These are phyloP conservation scores for Coturnix japonica DNA, from an alignment of 2,113 vertebrate genomes.

Conservation along the genomic window DNA sequence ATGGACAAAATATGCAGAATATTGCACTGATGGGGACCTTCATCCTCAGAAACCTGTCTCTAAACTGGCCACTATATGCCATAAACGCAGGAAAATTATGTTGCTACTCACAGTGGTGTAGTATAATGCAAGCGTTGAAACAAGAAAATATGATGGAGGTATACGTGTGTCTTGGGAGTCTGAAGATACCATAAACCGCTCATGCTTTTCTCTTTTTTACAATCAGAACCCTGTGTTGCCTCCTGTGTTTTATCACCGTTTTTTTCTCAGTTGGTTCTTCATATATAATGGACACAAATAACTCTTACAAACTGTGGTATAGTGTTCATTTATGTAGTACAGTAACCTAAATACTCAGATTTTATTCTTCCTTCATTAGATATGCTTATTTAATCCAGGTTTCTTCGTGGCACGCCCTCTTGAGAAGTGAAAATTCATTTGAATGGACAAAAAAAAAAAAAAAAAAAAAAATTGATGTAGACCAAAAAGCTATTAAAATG, in stretches of 20 bases:
- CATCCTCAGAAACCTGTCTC: neutral
- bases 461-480: neutral
- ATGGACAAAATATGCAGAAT: conserved; percentile 1
- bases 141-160: neutral
- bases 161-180: neutral
- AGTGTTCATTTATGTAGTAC: neutral
- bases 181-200: conserved; percentile 22
- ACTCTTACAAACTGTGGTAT: neutral
- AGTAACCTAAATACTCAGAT: neutral
- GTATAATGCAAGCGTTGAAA: conserved; percentile 19
- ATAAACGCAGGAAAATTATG: conserved; percentile 9
- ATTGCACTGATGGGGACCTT: neutral
- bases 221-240: neutral
- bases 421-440: neutral
- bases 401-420: neutral
- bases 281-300: conserved; percentile 12
- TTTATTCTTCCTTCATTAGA: neutral
- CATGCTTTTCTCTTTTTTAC: conserved; percentile 13
- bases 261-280: conserved; percentile 35
- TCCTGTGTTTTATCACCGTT: neutral
- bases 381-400: neutral
- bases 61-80: neutral
- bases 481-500: neutral
- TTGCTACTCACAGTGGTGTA: neutral
- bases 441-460: neutral